A percentile compares a stretch with the other conserved stretches of the same genome.
Evolutionary conservation across 1,140 invertebrate species (phyloP).

Genomic region (Diabrotica undecimpunctata): DNA sequence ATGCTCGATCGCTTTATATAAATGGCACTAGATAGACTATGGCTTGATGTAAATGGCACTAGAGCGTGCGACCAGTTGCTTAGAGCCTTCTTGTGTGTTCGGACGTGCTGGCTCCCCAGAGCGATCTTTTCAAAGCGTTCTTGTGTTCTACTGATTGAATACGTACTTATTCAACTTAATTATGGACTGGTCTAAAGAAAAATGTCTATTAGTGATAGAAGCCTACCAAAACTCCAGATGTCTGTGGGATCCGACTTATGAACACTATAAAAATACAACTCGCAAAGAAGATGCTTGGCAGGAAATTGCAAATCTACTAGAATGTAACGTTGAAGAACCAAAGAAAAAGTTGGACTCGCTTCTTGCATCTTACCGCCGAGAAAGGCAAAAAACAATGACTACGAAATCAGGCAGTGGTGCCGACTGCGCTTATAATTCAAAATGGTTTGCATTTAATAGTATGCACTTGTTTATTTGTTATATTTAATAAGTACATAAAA

Average conservation of each 20-base stretch:
- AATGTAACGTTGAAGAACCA: constrained; percentile 6
- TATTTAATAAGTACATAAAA: too few relatives aligned
- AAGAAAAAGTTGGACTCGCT: constrained; percentile 6
- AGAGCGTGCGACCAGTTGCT: too few relatives aligned
- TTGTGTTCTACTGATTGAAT: constrained; percentile 4
- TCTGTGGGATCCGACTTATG: constrained; percentile 7
- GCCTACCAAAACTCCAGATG: constrained; percentile 3
- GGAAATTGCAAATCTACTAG: constrained; percentile 10
- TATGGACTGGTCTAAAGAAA: constrained; percentile 4
- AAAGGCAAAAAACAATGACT: constrained; percentile 12
- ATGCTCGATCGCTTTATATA: too few relatives aligned
- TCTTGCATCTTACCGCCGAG: constrained; percentile 6
- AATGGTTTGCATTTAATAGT: too few relatives aligned
- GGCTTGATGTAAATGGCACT: too few relatives aligned
- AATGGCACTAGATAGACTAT: too few relatives aligned
- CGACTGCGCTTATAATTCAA: too few relatives aligned
- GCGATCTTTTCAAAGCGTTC: constrained; percentile 3
- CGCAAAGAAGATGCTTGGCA: constrained; percentile 6
- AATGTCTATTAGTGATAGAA: constrained; percentile 6
- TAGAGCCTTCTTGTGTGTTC: too few relatives aligned
- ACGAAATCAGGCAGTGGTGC: constrained; percentile 8
- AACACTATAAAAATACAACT: constrained; percentile 2
- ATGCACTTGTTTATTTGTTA: too few relatives aligned
- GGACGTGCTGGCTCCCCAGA: neutral
- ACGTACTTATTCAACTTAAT: constrained; percentile 1